phyloP scores from a whole-genome alignment of 2,888 invertebrate species.

The Drosophila mercatorum region DNA sequence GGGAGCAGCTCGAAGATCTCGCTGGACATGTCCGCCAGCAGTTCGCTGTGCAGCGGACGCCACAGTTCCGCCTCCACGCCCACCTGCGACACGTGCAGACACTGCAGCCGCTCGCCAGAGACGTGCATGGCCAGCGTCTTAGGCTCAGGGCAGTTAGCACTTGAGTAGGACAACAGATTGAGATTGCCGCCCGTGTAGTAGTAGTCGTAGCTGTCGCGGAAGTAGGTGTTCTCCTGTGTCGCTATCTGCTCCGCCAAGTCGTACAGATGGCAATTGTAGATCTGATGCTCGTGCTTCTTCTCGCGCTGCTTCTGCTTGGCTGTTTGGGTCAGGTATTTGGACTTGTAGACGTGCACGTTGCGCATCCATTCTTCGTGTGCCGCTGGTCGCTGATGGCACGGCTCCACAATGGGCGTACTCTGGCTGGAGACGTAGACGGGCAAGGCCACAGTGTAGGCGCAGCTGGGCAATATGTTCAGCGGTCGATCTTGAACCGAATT shows the following conservation, averaged over 20 bases:
- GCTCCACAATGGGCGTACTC: conserved; percentile 52
- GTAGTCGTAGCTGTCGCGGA: conserved; percentile 81
- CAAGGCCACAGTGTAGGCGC: conserved; percentile 43
- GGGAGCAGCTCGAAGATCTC: conserved; percentile 81
- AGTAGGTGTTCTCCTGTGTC: conserved; percentile 65
- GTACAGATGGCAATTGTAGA: conserved; percentile 41
- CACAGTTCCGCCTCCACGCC: conserved; percentile 46
- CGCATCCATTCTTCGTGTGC: conserved; percentile 42
- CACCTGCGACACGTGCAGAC: conserved; percentile 48
- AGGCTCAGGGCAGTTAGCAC: neutral
- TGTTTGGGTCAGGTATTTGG: conserved; percentile 9
- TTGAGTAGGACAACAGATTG: conserved; percentile 36
- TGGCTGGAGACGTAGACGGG: conserved; percentile 48
- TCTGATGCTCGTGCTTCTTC: conserved; percentile 19
- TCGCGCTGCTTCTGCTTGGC: conserved; percentile 41
- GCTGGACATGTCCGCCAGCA: conserved; percentile 24
- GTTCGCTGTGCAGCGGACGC: conserved; percentile 34
- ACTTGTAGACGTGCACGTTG: neutral
- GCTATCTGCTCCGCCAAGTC: conserved; percentile 63
- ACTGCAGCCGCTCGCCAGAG: conserved; percentile 59
- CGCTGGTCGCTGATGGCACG: conserved; percentile 37
- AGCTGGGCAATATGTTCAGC: conserved; percentile 42
- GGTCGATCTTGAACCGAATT: neutral
- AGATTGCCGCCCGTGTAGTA: conserved; percentile 83
- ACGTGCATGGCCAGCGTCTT: conserved; percentile 68